These are phyloP conservation scores for Hetaerina titia DNA, from an alignment of 2,888 invertebrate genomes.

Conservation along the genomic window DNA sequence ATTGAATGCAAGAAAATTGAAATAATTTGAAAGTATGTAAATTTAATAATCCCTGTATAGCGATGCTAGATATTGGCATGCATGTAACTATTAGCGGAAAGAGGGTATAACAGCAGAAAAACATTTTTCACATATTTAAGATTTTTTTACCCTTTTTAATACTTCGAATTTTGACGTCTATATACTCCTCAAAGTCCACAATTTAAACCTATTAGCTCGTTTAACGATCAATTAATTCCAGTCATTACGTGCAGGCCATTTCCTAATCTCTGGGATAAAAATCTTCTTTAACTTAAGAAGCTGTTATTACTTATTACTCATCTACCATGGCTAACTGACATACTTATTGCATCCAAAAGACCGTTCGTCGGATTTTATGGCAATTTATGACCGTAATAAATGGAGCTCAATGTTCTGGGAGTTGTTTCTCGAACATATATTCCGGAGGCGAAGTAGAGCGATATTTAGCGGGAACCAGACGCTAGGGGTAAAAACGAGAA, in stretches of 20 bases:
- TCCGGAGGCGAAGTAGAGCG: background rate
- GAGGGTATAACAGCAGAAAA: no score
- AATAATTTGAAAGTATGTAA: no score
- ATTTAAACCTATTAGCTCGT: background rate
- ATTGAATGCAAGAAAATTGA: no score
- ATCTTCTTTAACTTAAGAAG: background rate
- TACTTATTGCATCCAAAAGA: conserved; percentile 11
- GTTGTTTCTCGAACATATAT: conserved; percentile 32
- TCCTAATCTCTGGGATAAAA: background rate
- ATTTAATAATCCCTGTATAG: no score
- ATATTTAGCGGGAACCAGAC: background rate
- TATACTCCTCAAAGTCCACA: background rate
- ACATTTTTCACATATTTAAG: no score
- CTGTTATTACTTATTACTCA: conserved; percentile 30
- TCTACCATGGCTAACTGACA: background rate
- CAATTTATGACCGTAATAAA: conserved; percentile 25
- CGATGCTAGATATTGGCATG: no score
- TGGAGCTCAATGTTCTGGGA: background rate
- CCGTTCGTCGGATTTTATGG: background rate
- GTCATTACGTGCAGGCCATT: background rate
- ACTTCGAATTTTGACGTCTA: background rate
- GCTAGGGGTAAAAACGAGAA: background rate
- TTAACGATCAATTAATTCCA: background rate
- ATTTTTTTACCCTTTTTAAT: background rate
- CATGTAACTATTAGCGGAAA: no score